A percentile compares a stretch with the other conserved stretches of the same genome.
phyloP scores from a whole-genome alignment of 1,140 invertebrate species.

The Leptopilina clavipes region DNA sequence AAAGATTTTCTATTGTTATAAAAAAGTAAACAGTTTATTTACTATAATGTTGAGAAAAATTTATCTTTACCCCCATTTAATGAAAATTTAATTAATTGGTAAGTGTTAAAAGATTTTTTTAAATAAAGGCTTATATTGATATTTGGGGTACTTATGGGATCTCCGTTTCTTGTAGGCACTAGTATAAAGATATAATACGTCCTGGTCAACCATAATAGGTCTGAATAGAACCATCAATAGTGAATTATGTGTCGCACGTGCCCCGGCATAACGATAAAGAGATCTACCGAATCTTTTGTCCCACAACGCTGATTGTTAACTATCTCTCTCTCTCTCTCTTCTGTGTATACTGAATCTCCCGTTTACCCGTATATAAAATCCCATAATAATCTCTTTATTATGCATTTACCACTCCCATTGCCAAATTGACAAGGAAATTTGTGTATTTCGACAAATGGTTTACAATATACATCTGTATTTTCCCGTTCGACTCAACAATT shows the following conservation, averaged over 20 bases:
- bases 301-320: conserved; percentile 35
- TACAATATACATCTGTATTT: conserved; percentile 1
- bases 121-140: conserved; percentile 13
- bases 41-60: too few relatives aligned
- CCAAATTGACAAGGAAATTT: conserved; percentile 6
- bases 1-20: too few relatives aligned
- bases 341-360: not conserved
- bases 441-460: not conserved
- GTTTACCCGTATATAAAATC: conserved; percentile 14
- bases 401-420: conserved; percentile 19
- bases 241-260: conserved; percentile 70
- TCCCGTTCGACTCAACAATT: not conserved
- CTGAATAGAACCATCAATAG: conserved; percentile 63
- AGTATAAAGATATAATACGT: conserved; percentile 59
- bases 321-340: not conserved
- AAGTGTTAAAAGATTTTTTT: not conserved
- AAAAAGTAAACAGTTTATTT: too few relatives aligned
- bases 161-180: conserved; percentile 53
- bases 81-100: not conserved
- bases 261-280: conserved; percentile 63
- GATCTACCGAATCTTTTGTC: conserved; percentile 61
- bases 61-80: not conserved
- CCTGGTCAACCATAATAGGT: conserved; percentile 62
- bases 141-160: conserved; percentile 55
- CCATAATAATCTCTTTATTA: conserved; percentile 33